Base-by-base conservation (phyloP, 2,797 vertebrate species). In the Phrynocephalus forsythii region DNA sequence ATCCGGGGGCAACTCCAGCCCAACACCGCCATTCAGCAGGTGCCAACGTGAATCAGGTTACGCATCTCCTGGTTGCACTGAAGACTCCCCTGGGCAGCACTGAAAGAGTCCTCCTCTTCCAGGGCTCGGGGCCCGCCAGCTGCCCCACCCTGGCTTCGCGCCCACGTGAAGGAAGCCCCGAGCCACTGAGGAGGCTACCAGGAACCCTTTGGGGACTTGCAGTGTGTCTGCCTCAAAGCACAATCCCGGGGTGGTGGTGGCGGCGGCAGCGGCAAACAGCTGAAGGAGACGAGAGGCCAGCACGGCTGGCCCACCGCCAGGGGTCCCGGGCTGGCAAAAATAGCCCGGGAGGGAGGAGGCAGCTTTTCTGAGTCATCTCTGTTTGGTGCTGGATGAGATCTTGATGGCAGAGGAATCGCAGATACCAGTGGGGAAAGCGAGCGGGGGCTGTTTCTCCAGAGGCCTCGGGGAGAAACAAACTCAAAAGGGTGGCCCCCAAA, bases 231-330 rank as follows among this genome's bases (percentile, higher is more conserved):
- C 38, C 38, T 44, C 38, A 44, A 44, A 44, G 38, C 38, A 44
- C 38, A 44, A 44, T 44, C 38, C 38, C 38, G 38, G 38, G 33
- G 33, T 33, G 33, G 33, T 33, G 33, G 33, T 33, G 33, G 33
- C 3, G 33, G 33, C 33, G 33, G 33, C 33, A 2, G 33, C 63
- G 89, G 87, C 86, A 93, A 93, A 86, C 88, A 91, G 87, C 30
- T 90, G 72, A 92, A 52, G 8, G 16, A 86, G 84, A 71, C 48
- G 90, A 86, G 77, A 79, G 52, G 83, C 20, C 26, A n/a, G 79
- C 68, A 3, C 0, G 71, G 79, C 1, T 1, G 82, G 80, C 83
- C 76, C 68, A 52, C 22, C 50, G 79, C 87, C 86, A 90, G 73
- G 44, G 80, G 60, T 30, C 56, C 68, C 15, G 52, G 82, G 80